These are phyloP conservation scores for Xanthostigma xanthostigma DNA, from an alignment of 2,888 invertebrate genomes.

Conservation along the genomic window DNA sequence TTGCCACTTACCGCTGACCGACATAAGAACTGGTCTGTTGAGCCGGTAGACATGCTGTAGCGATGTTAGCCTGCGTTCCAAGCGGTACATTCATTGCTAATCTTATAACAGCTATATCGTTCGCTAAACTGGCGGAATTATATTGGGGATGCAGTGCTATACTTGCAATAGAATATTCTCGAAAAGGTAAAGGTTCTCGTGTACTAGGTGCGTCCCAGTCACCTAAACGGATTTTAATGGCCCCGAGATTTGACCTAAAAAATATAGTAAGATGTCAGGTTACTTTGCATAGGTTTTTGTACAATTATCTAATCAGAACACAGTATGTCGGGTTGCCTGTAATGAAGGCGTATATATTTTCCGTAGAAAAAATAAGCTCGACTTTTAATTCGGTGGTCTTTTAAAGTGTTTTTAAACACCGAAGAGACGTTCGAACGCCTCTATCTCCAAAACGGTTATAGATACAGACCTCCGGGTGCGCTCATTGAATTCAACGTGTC, in stretches of 20 bases:
- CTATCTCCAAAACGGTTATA: too few species aligned
- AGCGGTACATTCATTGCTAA: slow-evolving; percentile 43
- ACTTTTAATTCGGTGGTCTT: too few species aligned
- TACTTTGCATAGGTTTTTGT: too few species aligned
- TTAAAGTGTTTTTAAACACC: too few species aligned
- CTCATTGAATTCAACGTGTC: too few species aligned
- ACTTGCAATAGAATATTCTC: slow-evolving; percentile 40
- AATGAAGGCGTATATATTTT: too few species aligned
- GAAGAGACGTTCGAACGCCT: too few species aligned
- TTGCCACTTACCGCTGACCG: slow-evolving; percentile 31
- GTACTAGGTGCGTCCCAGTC: slow-evolving; percentile 58
- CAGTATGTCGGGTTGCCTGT: too few species aligned
- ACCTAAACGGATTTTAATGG: slow-evolving; percentile 30
- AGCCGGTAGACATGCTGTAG: slow-evolving; percentile 44
- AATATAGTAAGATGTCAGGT: not conserved
- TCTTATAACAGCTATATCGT: slow-evolving; percentile 67
- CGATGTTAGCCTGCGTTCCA: slow-evolving; percentile 38
- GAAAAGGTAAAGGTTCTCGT: slow-evolving; percentile 46
- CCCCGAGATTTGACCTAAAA: not conserved
- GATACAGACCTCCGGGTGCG: too few species aligned
- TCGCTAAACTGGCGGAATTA: slow-evolving; percentile 54
- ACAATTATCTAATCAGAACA: too few species aligned
- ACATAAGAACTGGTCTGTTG: slow-evolving; percentile 25
- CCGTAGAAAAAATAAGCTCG: too few species aligned
- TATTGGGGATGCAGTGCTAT: slow-evolving; percentile 41